These are phyloP conservation scores for Acleris cristana DNA, from an alignment of 2,888 invertebrate species.

Conservation along the genomic window DNA sequence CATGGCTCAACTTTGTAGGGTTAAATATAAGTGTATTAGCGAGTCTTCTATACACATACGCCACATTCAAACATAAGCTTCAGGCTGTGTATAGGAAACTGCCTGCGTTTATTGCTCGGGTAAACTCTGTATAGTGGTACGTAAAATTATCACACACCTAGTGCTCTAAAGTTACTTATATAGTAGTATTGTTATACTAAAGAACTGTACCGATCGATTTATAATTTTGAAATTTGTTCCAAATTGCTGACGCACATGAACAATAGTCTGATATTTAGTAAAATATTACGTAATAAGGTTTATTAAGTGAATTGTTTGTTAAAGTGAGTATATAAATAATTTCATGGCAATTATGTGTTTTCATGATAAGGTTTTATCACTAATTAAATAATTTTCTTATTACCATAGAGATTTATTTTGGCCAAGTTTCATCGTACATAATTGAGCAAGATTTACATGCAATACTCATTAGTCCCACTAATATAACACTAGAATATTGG, in stretches of 20 bases:
- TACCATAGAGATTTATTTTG: too few relatives aligned
- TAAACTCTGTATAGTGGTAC: constrained; percentile 70
- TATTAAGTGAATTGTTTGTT: too few relatives aligned
- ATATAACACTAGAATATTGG: too few relatives aligned
- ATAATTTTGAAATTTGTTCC: constrained; percentile 7
- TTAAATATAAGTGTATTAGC: constrained; percentile 96
- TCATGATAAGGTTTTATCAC: too few relatives aligned
- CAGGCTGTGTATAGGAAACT: constrained; percentile 56
- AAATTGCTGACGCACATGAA: constrained; percentile 10
- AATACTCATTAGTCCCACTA: too few relatives aligned
- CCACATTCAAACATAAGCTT: constrained; percentile 89
- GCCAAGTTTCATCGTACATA: too few relatives aligned
- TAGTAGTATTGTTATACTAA: constrained; percentile 61
- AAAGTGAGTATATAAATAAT: too few relatives aligned
- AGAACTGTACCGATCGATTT: constrained; percentile 47
- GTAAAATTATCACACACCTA: constrained; percentile 50
- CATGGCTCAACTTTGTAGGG: constrained; percentile 96
- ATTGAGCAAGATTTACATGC: too few relatives aligned
- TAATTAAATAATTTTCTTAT: too few relatives aligned
- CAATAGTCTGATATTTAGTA: constrained; percentile 26
- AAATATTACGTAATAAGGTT: constrained; percentile 1
- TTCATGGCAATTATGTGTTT: too few relatives aligned
- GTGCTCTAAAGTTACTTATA: constrained; percentile 54
- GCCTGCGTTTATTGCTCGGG: constrained; percentile 59
- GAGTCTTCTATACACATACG: constrained; percentile 93